A percentile compares a stretch with the other conserved stretches of the same genome.
Evolutionary conservation across 2,113 vertebrate genomes (phyloP).

Genomic region (Siniperca chuatsi): DNA sequence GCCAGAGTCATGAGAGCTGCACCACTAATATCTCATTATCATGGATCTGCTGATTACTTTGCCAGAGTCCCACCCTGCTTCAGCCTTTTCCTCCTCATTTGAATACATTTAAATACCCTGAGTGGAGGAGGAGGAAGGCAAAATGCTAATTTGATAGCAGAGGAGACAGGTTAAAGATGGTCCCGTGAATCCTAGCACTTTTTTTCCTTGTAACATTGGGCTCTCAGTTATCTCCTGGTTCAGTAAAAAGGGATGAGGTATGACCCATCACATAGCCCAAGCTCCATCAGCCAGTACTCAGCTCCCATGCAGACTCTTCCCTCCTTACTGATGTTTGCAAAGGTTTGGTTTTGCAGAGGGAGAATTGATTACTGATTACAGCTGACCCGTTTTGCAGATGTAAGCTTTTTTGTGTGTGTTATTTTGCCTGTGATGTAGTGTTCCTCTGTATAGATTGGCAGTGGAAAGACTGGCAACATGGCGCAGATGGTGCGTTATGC

Average conservation of each 20-base stretch:
- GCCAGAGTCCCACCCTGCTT: constrained; percentile 50
- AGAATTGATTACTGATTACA: constrained; percentile 75
- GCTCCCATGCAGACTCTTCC: neutral
- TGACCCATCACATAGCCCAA: constrained; percentile 41
- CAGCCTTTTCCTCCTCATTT: constrained; percentile 69
- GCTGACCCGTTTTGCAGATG: constrained; percentile 55
- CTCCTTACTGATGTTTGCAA: constrained; percentile 53
- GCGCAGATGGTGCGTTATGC: constrained; percentile 81
- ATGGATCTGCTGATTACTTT: constrained; percentile 74
- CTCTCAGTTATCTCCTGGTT: constrained; percentile 50
- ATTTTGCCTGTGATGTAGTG: constrained; percentile 53
- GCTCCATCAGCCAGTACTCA: constrained; percentile 32
- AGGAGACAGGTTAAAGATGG: constrained; percentile 69
- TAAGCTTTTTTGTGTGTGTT: constrained; percentile 48
- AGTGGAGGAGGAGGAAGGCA: constrained; percentile 31
- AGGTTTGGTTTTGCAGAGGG: constrained; percentile 39
- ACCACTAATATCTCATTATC: constrained; percentile 75
- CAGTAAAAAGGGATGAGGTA: constrained; percentile 51
- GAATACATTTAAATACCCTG: constrained; percentile 77
- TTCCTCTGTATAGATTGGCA: constrained; percentile 56
- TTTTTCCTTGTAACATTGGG: constrained; percentile 11
- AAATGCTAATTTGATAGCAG: constrained; percentile 63
- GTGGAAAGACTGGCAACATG: constrained; percentile 53
- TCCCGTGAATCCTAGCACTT: constrained; percentile 24
- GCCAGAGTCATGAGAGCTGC: constrained; percentile 37